Evolutionary conservation across 2,113 vertebrate genomes (phyloP).

Genomic region (Tachysurus fulvidraco): DNA sequence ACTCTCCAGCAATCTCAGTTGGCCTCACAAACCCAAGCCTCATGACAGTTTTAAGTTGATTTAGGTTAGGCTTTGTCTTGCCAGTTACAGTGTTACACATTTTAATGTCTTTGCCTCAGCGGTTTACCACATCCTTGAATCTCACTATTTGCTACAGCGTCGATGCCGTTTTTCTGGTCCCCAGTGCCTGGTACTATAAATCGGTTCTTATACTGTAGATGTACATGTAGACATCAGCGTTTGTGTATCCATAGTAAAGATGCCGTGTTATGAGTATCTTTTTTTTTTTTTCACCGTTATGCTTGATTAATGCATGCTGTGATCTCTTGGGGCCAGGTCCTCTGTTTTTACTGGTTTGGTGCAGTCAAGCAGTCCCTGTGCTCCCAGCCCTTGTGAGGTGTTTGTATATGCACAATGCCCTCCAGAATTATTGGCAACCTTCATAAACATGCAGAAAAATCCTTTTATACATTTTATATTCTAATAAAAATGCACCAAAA

Average conservation of each 20-base stretch:
- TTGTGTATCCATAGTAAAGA: background rate
- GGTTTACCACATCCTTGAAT: slow-evolving; percentile 10
- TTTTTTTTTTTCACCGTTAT: slow-evolving; percentile 9
- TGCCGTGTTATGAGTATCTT: background rate
- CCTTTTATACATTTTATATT: background rate
- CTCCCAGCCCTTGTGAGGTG: background rate
- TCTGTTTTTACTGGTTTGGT: slow-evolving; percentile 1
- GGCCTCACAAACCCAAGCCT: slow-evolving; percentile 1
- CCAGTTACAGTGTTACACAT: background rate
- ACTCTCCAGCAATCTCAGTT: slow-evolving; percentile 14
- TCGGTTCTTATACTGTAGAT: background rate
- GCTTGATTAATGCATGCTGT: background rate
- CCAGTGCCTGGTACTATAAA: background rate
- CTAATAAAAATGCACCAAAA: background rate
- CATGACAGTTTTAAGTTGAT: slow-evolving; percentile 11
- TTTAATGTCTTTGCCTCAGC: slow-evolving; percentile 1
- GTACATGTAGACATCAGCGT: background rate
- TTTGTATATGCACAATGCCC: background rate
- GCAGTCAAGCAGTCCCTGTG: slow-evolving; percentile 13
- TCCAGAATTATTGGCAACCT: background rate
- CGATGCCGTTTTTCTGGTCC: background rate
- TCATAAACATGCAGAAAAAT: background rate
- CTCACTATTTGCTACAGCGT: background rate
- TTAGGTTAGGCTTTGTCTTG: slow-evolving; percentile 14
- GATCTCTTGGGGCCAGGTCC: background rate